Percentiles rank a stretch among this genome's conserved stretches.
Evolutionary conservation across 2,888 invertebrate species (phyloP).

Genomic region (Lasioglossum malachurum): DNA sequence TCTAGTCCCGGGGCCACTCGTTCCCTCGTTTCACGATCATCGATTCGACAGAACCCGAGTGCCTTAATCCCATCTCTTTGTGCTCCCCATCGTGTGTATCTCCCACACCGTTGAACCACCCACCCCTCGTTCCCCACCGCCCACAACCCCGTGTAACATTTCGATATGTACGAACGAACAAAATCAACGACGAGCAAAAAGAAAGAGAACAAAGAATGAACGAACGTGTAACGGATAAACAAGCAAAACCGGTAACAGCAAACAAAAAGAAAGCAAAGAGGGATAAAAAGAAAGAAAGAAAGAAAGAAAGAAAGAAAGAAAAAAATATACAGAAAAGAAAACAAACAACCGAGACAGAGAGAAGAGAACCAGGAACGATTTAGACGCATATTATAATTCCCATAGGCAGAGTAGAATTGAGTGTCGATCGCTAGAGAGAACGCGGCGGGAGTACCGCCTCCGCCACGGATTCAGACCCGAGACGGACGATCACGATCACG

Average conservation of each 20-base stretch:
- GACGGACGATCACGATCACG: slow-evolving; percentile 40
- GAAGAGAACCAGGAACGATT: slow-evolving; percentile 65
- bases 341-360: slow-evolving; percentile 30
- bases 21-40: slow-evolving; percentile 49
- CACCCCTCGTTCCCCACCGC: background rate
- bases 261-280: slow-evolving; percentile 10
- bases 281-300: background rate
- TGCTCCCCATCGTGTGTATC: slow-evolving; percentile 25
- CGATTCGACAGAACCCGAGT: slow-evolving; percentile 76
- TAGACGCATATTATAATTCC: slow-evolving; percentile 73
- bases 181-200: slow-evolving; percentile 33
- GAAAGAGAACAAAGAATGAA: slow-evolving; percentile 11
- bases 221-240: slow-evolving; percentile 1
- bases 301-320: slow-evolving; percentile 16
- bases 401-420: slow-evolving; percentile 73
- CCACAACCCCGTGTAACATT: background rate
- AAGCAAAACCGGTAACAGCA: background rate
- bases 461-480: slow-evolving; percentile 43
- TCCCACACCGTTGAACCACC: slow-evolving; percentile 3
- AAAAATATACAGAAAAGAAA: slow-evolving; percentile 19
- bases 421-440: slow-evolving; percentile 73
- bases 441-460: slow-evolving; percentile 45
- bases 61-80: slow-evolving; percentile 75
- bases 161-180: slow-evolving; percentile 32
- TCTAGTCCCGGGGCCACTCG: slow-evolving; percentile 9